Evolutionary conservation across 2,113 vertebrate species (phyloP), one percentile per base, ranked within the genome.

Genomic region (Ptilorrhoa leucosticta): DNA sequence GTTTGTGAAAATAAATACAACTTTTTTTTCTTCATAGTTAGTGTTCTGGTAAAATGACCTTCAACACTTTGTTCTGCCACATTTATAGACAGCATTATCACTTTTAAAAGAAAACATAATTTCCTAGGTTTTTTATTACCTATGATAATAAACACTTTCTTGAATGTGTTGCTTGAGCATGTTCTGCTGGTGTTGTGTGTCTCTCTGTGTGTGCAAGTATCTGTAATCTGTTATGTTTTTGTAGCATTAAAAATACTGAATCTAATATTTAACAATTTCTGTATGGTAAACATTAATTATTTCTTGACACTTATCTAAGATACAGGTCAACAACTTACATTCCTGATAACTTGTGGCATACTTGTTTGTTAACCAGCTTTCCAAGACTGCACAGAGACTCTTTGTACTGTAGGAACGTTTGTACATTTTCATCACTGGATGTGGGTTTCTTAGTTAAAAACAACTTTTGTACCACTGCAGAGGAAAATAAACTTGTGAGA

Each of bases 61-160:
- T 89, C 71, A 91, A 13, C 54, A 65, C 71, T 80, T 86, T 91
- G 73, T 79, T 65, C 76, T 95, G 69, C 65, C 48, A 84, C 66
- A 33, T 94, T 94, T 96, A 89, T 92, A 93, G 93, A 53, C 81
- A 60, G 51, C 40, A 30, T 87, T 87, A 82, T 90, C 81, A 79
- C 83, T 87, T 96, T 84, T 72, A 89, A 95, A 96, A 96, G 90
- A 91, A 88, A 95, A 21, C 71, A 68, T 94, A 40, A 73, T 91
- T 94, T 95, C 84, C 80, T 93, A 81, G 37, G 51, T 80, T 93
- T 89, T 97, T 92, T 90, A 87, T 84, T 92, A 79, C 89, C 78
- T 94, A 71, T 73, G 58, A 97, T 96, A 87, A 86, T 83, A 90
- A 97, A 93, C 82, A 33, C 77, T 94, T 93, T 26, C 57, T 65